Evolutionary conservation across 2,797 vertebrate species (phyloP).

Genomic region (Scyliorhinus canicula): DNA sequence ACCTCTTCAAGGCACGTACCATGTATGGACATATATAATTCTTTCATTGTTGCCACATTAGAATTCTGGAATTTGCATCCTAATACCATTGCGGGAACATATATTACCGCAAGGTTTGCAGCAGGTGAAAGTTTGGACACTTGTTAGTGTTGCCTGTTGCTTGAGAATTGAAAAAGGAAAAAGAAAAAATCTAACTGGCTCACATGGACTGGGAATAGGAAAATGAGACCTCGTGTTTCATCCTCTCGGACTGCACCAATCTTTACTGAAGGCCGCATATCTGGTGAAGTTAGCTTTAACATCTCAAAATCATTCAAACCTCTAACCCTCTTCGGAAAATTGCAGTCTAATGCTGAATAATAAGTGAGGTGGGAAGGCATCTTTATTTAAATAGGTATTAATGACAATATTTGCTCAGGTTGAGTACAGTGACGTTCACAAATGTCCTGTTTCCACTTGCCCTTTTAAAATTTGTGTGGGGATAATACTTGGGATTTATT

Average conservation of each 20-base stretch:
- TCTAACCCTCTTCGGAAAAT: background rate
- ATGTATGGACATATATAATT: background rate
- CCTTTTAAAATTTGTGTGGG: background rate
- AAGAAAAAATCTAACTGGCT: background rate
- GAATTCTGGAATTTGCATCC: background rate
- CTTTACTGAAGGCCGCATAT: background rate
- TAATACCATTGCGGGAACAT: background rate
- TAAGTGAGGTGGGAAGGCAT: background rate
- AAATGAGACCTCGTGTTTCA: background rate
- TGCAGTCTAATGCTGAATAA: background rate
- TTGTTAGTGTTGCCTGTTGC: background rate
- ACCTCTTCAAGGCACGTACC: background rate
- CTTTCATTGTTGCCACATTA: background rate
- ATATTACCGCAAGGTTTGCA: background rate
- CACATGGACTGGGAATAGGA: background rate
- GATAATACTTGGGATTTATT: background rate
- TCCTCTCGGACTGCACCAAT: background rate
- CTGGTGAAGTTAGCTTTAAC: background rate
- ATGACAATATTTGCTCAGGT: background rate
- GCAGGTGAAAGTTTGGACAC: background rate
- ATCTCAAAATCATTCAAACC: background rate
- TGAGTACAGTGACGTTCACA: background rate
- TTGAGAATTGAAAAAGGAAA: background rate
- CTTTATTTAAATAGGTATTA: background rate
- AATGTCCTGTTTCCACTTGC: background rate